These are phyloP conservation scores for Allygus modestus DNA, from an alignment of 2,888 invertebrate species.

Conservation along the genomic window DNA sequence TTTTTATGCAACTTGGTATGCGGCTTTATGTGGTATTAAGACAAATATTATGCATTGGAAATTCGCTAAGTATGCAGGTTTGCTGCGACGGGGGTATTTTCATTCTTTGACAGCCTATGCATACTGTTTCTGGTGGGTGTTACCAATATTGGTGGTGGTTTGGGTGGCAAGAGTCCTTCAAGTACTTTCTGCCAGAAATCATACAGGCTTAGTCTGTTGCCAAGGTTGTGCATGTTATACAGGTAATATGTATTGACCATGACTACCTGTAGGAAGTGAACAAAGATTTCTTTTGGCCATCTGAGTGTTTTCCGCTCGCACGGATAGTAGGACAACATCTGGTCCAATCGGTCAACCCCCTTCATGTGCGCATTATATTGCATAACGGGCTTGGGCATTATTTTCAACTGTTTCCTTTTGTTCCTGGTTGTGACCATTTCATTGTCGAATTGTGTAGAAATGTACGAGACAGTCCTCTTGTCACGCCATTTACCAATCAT, in stretches of 20 bases:
- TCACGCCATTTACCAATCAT: constrained; percentile 63
- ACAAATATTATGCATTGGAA: too few species aligned
- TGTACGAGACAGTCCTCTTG: constrained; percentile 61
- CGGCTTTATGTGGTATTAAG: too few species aligned
- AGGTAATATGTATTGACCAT: constrained; percentile 64
- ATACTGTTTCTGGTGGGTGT: too few species aligned
- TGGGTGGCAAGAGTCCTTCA: too few species aligned
- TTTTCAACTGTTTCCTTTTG: constrained; percentile 45
- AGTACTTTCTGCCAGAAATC: too few species aligned
- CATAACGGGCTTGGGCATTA: constrained; percentile 54
- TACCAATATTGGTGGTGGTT: too few species aligned
- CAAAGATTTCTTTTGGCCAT: constrained; percentile 66
- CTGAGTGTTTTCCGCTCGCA: constrained; percentile 52
- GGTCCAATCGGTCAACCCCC: constrained; percentile 60
- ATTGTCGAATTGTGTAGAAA: constrained; percentile 60
- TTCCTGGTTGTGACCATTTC: constrained; percentile 56
- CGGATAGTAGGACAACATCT: constrained; percentile 65
- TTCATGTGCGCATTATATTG: constrained; percentile 62
- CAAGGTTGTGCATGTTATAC: too few species aligned
- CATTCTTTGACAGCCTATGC: too few species aligned
- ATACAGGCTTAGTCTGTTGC: too few species aligned
- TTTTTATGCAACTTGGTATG: too few species aligned
- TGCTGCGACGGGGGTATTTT: too few species aligned
- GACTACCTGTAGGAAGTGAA: constrained; percentile 64
- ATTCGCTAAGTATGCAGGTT: too few species aligned